phyloP scores from a whole-genome alignment of 2,888 invertebrate species.

The Sinohyriopsis cumingii region DNA sequence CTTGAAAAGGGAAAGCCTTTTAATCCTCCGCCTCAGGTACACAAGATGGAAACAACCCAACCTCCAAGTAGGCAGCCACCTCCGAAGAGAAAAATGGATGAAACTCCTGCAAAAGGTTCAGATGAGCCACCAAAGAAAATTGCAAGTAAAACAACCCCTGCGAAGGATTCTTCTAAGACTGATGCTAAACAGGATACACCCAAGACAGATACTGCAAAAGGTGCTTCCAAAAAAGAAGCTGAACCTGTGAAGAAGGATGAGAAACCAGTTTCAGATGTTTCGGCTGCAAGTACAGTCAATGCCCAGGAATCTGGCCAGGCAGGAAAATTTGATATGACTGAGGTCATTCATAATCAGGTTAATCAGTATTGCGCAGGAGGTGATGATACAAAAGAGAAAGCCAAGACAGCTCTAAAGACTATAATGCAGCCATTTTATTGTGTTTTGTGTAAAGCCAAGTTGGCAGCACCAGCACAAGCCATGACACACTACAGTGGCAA shows the following conservation, averaged over 20 bases:
- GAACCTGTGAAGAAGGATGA: constrained; percentile 16
- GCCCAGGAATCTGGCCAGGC: constrained; percentile 7
- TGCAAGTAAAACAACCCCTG: neutral
- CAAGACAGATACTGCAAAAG: neutral
- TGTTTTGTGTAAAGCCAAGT: constrained; percentile 76
- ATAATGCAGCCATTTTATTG: constrained; percentile 68
- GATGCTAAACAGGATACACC: neutral
- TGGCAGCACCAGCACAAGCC: constrained; percentile 78
- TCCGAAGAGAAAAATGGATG: neutral
- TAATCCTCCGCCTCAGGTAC: constrained; percentile 2
- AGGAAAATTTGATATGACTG: constrained; percentile 26
- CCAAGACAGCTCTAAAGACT: constrained; percentile 34
- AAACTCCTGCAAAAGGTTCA: constrained; percentile 6
- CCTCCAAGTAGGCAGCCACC: constrained; percentile 1
- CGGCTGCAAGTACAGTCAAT: too few relatives aligned
- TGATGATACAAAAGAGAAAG: constrained; percentile 26
- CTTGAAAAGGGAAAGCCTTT: neutral
- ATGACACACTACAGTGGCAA: constrained; percentile 79
- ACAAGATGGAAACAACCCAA: constrained; percentile 4
- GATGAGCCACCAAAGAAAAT: neutral
- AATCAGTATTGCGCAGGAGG: constrained; percentile 22
- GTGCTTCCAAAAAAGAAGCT: constrained; percentile 8
- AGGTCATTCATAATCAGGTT: constrained; percentile 30
- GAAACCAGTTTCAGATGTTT: neutral
- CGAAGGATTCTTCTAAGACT: neutral